These are phyloP conservation scores for Valencia hispanica DNA, from an alignment of 2,797 vertebrate species.

Conservation along the genomic window DNA sequence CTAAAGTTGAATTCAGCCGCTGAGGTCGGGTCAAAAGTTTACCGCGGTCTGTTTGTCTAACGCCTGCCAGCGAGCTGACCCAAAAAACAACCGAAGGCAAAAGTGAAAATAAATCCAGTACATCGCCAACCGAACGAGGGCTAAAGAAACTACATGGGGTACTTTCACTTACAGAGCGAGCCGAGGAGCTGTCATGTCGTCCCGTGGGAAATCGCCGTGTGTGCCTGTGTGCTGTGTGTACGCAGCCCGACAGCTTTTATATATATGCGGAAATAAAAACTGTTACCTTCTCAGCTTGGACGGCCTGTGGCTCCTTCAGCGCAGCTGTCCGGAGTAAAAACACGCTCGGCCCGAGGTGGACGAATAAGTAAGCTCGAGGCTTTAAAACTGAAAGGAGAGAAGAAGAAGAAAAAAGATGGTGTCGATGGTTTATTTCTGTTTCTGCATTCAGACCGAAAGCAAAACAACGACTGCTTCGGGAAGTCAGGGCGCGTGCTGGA, in stretches of 20 bases:
- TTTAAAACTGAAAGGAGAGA: neutral
- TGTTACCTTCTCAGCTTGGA: constrained; percentile 60
- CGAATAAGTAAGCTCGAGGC: constrained; percentile 11
- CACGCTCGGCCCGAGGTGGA: neutral
- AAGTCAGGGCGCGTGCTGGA: constrained; percentile 79
- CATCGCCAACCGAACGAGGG: constrained; percentile 53
- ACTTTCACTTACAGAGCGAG: constrained; percentile 73
- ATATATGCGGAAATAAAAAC: constrained; percentile 68
- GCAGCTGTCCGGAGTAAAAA: constrained; percentile 21
- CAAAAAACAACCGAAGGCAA: constrained; percentile 75
- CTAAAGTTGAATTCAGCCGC: constrained; percentile 19
- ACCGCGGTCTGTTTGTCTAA: constrained; percentile 7
- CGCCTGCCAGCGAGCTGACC: constrained; percentile 23
- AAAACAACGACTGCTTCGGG: constrained; percentile 87
- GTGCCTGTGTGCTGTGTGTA: neutral
- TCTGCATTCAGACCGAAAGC: constrained; percentile 93
- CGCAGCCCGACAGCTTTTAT: constrained; percentile 13
- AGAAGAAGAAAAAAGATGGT: constrained; percentile 38
- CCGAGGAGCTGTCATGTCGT: constrained; percentile 50
- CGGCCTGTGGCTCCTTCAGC: constrained; percentile 43
- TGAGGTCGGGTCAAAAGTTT: constrained; percentile 39
- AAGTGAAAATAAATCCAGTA: constrained; percentile 88
- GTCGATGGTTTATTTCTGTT: constrained; percentile 77
- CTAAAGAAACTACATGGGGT: constrained; percentile 45
- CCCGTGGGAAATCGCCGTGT: constrained; percentile 33